Conservation (phyloP, 1,140 invertebrate species). For the Calycopis cecrops region DNA sequence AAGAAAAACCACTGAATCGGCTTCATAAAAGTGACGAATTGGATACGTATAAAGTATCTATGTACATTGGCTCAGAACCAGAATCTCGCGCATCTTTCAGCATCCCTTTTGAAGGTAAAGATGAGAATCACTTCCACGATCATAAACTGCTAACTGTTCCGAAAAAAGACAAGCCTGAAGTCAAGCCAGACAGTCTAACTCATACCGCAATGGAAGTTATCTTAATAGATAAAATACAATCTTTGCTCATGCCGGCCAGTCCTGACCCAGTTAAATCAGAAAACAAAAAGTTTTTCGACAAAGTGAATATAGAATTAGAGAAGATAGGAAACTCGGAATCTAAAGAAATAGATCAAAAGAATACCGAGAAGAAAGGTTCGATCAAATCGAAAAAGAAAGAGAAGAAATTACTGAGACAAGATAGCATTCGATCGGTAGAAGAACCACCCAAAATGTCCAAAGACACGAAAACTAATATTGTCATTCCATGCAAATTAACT, state of each 20-base stretch:
- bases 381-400: constrained; percentile 31
- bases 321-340: constrained; percentile 45
- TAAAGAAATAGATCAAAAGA: constrained; percentile 17
- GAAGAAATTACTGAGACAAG: constrained; percentile 48
- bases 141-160: constrained; percentile 23
- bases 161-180: constrained; percentile 39
- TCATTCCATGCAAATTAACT: constrained; percentile 45
- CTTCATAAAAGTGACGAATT: constrained; percentile 61
- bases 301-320: constrained; percentile 57
- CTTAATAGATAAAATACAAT: constrained; percentile 67
- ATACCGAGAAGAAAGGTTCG: constrained; percentile 22
- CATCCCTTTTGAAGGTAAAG: constrained; percentile 43
- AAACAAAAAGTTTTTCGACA: constrained; percentile 53
- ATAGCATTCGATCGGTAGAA: constrained; percentile 46
- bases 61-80: constrained; percentile 69
- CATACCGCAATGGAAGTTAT: constrained; percentile 74
- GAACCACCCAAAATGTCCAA: constrained; percentile 56
- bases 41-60: constrained; percentile 42
- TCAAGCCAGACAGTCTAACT: constrained; percentile 55
- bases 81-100: constrained; percentile 57
- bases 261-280: constrained; percentile 35
- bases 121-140: constrained; percentile 44
- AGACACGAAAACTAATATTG: constrained; percentile 32
- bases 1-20: constrained; percentile 37
- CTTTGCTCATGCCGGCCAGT: constrained; percentile 52